Base-by-base conservation (phyloP, 2,888 invertebrate genomes). In the Anticlea derivata region DNA sequence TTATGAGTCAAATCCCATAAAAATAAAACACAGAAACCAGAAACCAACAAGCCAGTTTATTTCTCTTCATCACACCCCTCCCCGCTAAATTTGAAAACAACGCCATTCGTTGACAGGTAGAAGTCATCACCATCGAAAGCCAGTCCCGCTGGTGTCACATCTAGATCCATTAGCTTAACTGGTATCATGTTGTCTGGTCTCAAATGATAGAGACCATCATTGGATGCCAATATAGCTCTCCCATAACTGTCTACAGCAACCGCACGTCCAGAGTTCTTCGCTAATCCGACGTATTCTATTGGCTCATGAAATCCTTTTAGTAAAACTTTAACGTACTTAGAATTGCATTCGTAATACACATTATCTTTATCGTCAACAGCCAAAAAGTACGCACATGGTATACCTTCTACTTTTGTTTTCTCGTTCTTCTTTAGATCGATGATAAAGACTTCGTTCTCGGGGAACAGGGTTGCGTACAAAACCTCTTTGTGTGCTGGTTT, bases 311-410 rank as follows among this genome's bases (percentile, higher is more conserved):
- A 90, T 31, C 78, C 88, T 75, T 77, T 86, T 0, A 87, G 61
- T 43, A 89, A 46, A 29, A 89, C 78, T 57, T 88, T 89, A 1
- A 89, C 80, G 26, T 88, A 89, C 41, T 89, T 89, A 0, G 89
- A 84, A 67, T 88, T 88, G 39, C 90, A 89, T 69, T 89, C 89
- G 24, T 84, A 90, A 49, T 65, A 90, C 1, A 89, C 60, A 63
- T 90, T 90, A 0, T 80, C 85, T 6, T 73, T 63, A 0, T 64
- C 60, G 39, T 90, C 90, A 1, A 86, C 87, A 1, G 87, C 86
- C 24, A 89, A 35, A 35, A 89, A 83, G 46, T 75, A 88, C 1
- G 89, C 88, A 39, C 88, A 89, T 0, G 86, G 86, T 0, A 90
- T 71, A 23, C 80, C 59, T 1, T 83, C 80, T 0, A 89, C 58